phyloP scores from a whole-genome alignment of 2,797 vertebrate species.

The Melanitta fusca region DNA sequence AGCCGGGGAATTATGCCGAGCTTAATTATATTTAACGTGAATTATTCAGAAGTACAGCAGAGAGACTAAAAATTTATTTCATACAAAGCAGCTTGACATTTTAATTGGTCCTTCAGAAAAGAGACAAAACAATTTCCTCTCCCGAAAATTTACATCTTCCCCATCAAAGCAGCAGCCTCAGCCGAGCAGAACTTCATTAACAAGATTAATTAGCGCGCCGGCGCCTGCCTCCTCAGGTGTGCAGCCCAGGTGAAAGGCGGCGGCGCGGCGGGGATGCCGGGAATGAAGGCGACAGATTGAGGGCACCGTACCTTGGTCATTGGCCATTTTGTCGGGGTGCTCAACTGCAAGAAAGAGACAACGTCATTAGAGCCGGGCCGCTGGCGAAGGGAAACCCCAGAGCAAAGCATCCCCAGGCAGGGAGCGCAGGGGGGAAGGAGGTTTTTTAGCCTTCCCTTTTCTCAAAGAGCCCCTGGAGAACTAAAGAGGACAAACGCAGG shows the following conservation, averaged over 20 bases:
- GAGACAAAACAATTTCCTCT: conserved; percentile 84
- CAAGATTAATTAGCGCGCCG: conserved; percentile 74
- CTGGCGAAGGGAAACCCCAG: not conserved
- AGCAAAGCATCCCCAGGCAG: not conserved
- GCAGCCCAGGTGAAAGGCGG: conserved; percentile 62
- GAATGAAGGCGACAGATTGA: conserved; percentile 8
- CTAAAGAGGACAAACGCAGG: not conserved
- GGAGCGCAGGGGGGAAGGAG: not conserved
- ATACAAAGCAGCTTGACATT: conserved; percentile 81
- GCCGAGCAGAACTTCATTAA: conserved; percentile 80
- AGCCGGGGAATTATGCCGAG: conserved; percentile 76
- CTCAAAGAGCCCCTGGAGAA: not conserved
- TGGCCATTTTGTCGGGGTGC: conserved; percentile 93
- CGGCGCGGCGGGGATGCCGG: not conserved
- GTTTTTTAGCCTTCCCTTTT: not conserved
- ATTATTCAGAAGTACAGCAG: conserved; percentile 80
- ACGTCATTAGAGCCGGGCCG: conserved; percentile 59
- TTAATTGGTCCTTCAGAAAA: conserved; percentile 83
- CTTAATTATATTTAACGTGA: conserved; percentile 82
- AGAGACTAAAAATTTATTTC: conserved; percentile 77
- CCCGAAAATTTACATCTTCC: conserved; percentile 79
- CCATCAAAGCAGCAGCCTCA: conserved; percentile 72
- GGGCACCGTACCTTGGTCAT: conserved; percentile 87
- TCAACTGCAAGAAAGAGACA: conserved; percentile 82
- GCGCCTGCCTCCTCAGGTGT: conserved; percentile 67